Evolutionary conservation across 1,140 invertebrate genomes (phyloP), one percentile per base, ranked within the genome.

Genomic region (Atta texana): DNA sequence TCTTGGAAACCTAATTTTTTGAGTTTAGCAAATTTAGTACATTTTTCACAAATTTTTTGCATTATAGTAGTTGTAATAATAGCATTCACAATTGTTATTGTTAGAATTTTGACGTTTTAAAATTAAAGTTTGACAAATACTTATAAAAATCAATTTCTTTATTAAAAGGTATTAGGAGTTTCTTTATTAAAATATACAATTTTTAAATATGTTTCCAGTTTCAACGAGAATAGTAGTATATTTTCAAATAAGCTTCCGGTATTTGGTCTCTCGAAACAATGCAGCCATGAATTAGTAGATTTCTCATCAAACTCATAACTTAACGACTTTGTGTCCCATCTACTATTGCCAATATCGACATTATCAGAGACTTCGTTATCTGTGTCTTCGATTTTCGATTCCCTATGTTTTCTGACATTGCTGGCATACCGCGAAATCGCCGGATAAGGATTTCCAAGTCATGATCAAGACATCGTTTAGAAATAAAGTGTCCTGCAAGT

Each of bases 381-480:
- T 31, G 68, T n/a, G 68, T 61, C 21, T n/a, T 24, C 59, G 39
- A 21, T 24, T 64, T 51, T 14, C 16, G 34, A 74, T 49, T 49
- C 7, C 12, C 21, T 10, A 7, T 2, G 24, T 72, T 61, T 49
- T 4, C 77, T 31, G 24, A 18, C 39, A 18, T n/a, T 49, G 21
- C 21, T 34, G 34, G 12, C 14, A 69, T 24, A 18, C 31, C 31
- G 21, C 55, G 53, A 82, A 86, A 86, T 90, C 51, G 24, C 31
- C 53, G 74, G 82, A 88, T 91, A 91, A 92, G 78, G 66, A 86
- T 71, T 90, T 87, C 82, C 88, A 78, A 90, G 90, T 92, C 91
- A 88, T 92, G 91, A 24, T 88, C 89, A 77, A 87, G 86, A 86
- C 89, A 90, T 92, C 88, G 88, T 92, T 91, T 89, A 89, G 90